phyloP scores from a whole-genome alignment of 2,113 vertebrate species.

The Genyomyrus donnyi region DNA sequence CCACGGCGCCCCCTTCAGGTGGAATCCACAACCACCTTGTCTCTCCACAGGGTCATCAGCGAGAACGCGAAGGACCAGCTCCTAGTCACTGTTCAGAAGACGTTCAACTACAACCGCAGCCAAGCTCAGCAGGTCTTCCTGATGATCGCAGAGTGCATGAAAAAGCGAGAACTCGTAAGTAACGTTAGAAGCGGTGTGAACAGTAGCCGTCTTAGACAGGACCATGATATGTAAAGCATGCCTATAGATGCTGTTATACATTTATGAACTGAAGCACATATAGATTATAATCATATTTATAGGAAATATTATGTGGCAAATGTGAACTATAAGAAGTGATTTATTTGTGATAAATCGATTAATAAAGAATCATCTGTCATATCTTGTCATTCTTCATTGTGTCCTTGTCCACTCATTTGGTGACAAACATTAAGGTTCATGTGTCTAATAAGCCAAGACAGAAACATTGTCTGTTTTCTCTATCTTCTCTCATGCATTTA shows the following conservation, averaged over 20 bases:
- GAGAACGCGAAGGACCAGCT: constrained; percentile 90
- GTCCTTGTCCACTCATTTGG: constrained; percentile 36
- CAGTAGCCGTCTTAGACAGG: neutral
- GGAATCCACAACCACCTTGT: neutral
- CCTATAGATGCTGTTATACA: neutral
- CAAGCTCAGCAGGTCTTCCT: constrained; percentile 86
- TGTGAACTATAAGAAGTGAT: neutral
- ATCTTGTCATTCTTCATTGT: neutral
- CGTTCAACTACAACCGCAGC: constrained; percentile 85
- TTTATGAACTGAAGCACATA: neutral
- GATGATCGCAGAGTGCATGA: constrained; percentile 95
- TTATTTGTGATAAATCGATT: neutral
- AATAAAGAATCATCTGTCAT: neutral
- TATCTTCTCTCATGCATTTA: neutral
- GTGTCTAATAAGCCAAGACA: neutral
- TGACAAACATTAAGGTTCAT: neutral
- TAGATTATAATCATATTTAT: neutral
- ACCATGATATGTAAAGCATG: neutral
- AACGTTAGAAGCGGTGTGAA: neutral
- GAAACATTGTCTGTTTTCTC: neutral
- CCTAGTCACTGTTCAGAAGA: constrained; percentile 94
- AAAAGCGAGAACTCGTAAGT: constrained; percentile 94
- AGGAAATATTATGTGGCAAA: neutral
- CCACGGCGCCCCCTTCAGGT: neutral
- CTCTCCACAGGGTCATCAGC: constrained; percentile 67